These are phyloP conservation scores for Pachypsylla venusta DNA, from an alignment of 1,140 invertebrate species.

Conservation along the genomic window DNA sequence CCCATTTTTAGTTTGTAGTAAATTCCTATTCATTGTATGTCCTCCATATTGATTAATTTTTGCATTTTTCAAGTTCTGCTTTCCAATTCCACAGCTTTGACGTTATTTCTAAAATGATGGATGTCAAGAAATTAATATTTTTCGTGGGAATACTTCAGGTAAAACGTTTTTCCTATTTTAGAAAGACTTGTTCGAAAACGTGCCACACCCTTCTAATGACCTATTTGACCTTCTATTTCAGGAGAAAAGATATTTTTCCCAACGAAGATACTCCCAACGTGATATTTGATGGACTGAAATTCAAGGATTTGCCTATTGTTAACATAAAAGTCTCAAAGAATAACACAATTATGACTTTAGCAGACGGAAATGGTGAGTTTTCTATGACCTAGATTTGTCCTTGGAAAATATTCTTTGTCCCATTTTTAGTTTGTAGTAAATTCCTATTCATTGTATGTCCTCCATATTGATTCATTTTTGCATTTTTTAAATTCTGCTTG, in stretches of 20 bases:
- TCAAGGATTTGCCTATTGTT: conserved; percentile 61
- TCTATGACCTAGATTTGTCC: neutral
- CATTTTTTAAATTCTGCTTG: no score
- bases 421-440: neutral
- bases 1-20: neutral
- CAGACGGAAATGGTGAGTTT: conserved; percentile 45
- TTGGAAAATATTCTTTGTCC: neutral
- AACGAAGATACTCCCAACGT: conserved; percentile 48
- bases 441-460: neutral
- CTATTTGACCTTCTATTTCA: conserved; percentile 31
- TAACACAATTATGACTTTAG: conserved; percentile 69
- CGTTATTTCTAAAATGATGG: no score
- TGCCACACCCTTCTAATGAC: neutral
- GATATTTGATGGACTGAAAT: conserved; percentile 62
- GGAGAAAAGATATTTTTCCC: conserved; percentile 54
- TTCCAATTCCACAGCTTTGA: no score
- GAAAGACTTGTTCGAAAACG: no score
- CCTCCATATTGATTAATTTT: neutral
- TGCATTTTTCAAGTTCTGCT: no score
- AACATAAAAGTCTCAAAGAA: conserved; percentile 67
- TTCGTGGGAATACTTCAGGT: no score
- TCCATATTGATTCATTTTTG: neutral
- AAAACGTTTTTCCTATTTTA: no score
- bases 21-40: neutral
- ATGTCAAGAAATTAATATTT: no score